Percentiles rank a stretch among this genome's conserved stretches.
phyloP scores from a whole-genome alignment of 2,797 vertebrate species.

The Cuniculus paca region DNA sequence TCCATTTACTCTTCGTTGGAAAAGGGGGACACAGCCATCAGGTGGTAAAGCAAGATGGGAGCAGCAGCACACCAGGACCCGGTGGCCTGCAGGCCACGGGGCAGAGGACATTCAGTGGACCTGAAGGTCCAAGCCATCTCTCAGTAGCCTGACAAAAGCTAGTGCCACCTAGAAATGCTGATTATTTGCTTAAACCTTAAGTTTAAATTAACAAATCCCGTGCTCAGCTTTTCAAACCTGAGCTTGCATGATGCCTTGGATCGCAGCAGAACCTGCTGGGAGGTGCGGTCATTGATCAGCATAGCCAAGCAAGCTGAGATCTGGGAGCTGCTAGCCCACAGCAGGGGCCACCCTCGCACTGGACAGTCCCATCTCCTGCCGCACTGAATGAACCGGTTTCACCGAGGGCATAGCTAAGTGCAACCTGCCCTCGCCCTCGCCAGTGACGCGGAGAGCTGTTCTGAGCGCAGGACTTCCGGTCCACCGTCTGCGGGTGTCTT shows the following conservation, averaged over 20 bases:
- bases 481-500: not conserved
- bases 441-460: not conserved
- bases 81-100: too few relatives aligned
- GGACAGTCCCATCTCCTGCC: not conserved
- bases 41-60: not conserved
- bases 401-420: too few relatives aligned
- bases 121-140: too few relatives aligned
- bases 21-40: not conserved
- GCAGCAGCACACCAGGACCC: too few relatives aligned
- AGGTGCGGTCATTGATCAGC: not conserved
- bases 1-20: not conserved
- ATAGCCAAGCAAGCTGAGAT: too few relatives aligned
- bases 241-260: too few relatives aligned
- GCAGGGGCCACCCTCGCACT: fast-evolving
- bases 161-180: too few relatives aligned
- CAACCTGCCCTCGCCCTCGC: not conserved
- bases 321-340: not conserved
- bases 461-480: not conserved
- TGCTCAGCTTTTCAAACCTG: too few relatives aligned
- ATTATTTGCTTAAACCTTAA: too few relatives aligned
- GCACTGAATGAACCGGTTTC: not conserved
- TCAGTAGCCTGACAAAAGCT: too few relatives aligned
- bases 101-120: not conserved
- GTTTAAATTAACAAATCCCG: too few relatives aligned
- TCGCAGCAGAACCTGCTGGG: not conserved